Evolutionary conservation across 2,888 invertebrate genomes (phyloP), one percentile per base, ranked within the genome.

Genomic region (Epicampocera succincta): DNA sequence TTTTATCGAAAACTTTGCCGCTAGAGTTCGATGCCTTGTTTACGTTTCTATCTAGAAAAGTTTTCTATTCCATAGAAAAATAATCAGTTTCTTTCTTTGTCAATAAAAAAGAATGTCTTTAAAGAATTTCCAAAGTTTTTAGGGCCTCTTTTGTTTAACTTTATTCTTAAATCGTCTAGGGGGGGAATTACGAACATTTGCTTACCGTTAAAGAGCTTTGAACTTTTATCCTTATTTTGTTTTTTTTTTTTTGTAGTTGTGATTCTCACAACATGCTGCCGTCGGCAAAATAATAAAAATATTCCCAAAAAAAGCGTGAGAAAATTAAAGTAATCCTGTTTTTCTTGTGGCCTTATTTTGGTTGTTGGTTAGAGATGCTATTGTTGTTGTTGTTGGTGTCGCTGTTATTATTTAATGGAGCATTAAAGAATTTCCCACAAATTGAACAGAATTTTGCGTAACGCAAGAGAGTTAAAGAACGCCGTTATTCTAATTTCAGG

Each of bases 261-360:
- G 42, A 15, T 61, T 63, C 56, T 66, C 65, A 76, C 52, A 75
- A 68, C 50, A 63, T 40, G 21, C 13, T 54, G 69, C 76, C 76
- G 69, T 52, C 76, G 76, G 76, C 68, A 52, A 69, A 54, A 69
- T 19, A 25, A 25, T 52, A 38, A 5, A 58, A 50, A 40, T 72
- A 61, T 69, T 61, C 19, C 54, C 48, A 66, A 76, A 29, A 33
- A 33, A 52, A 75, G 60, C 76, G 76, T 76, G 76, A 76, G 76
- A 76, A 76, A 69, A 46, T 76, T 69, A 40, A 76, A 44, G 68
- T 54, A 69, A 60, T 69, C 61, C 76, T 69, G 42, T 56, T 38
- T 54, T 46, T 11, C 19, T 54, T 44, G 73, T 65, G 21, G 33
- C 6, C 8, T 33, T 33, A 9, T 8, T 42, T 1, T 54, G 15